Evolutionary conservation across 2,888 invertebrate genomes (phyloP).

Genomic region (Calameuta idolon): DNA sequence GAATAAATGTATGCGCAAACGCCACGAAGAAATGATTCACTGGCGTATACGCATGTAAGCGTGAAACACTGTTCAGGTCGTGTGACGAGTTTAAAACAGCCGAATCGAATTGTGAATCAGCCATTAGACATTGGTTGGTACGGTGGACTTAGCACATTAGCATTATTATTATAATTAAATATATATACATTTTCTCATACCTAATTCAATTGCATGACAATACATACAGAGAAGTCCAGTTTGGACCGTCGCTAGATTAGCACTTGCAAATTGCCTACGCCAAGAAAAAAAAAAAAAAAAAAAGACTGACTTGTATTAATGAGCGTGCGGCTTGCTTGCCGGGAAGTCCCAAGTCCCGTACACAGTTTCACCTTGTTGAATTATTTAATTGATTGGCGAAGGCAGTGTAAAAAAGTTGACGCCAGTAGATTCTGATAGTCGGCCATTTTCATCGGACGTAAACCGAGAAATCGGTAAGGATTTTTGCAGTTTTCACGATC

Average conservation of each 20-base stretch:
- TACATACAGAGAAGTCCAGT: background rate
- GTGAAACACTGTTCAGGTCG: background rate
- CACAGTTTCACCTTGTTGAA: background rate
- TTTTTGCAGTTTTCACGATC: background rate
- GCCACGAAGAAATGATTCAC: background rate
- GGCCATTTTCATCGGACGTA: background rate
- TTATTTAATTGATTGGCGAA: background rate
- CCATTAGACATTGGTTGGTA: background rate
- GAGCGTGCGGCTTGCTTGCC: background rate
- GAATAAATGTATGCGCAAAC: background rate
- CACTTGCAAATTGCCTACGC: background rate
- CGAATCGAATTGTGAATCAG: slow-evolving; percentile 14
- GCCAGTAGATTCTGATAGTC: background rate
- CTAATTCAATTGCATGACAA: background rate
- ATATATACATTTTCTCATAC: background rate
- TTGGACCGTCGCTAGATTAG: background rate
- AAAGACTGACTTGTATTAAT: background rate
- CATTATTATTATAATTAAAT: background rate
- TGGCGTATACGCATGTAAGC: background rate
- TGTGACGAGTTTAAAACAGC: slow-evolving; percentile 25
- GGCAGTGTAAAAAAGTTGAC: background rate
- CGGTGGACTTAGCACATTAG: background rate
- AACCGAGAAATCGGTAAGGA: background rate
- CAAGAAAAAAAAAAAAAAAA: background rate
- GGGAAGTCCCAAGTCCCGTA: background rate